Percentiles rank a stretch among this genome's conserved stretches.
Evolutionary conservation across 2,797 vertebrate genomes (phyloP).

Genomic region (Fistularia tabacaria): DNA sequence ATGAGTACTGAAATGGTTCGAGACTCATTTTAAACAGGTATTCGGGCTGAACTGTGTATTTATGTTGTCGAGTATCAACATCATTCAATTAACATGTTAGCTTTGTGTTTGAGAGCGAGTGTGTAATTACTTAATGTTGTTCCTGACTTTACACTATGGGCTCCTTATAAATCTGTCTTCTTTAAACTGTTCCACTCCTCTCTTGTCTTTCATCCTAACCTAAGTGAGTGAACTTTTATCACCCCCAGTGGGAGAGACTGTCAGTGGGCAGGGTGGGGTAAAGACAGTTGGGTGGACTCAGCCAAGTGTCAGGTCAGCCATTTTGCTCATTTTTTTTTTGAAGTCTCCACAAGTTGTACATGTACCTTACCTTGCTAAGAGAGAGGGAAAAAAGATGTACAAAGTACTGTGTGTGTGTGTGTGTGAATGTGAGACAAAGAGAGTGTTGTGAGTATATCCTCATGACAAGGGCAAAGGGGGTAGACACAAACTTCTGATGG

Average conservation of each 20-base stretch:
- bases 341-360: slow-evolving; percentile 33
- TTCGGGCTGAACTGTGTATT: no score
- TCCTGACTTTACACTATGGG: no score
- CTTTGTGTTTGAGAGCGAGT: no score
- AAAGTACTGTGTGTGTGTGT: not conserved
- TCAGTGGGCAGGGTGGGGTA: slow-evolving; percentile 27
- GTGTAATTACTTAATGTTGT: no score
- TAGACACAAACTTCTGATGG: slow-evolving; percentile 61
- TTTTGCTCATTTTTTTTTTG: slow-evolving; percentile 55
- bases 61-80: no score
- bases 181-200: slow-evolving; percentile 10
- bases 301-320: slow-evolving; percentile 35
- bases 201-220: slow-evolving; percentile 27
- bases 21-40: no score
- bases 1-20: no score
- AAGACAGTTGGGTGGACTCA: slow-evolving; percentile 11
- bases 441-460: slow-evolving; percentile 3
- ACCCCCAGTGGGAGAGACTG: slow-evolving; percentile 26
- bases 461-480: slow-evolving; percentile 41
- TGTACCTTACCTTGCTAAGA: slow-evolving; percentile 15
- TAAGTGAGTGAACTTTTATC: slow-evolving; percentile 25
- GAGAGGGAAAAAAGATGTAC: not conserved
- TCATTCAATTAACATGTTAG: no score
- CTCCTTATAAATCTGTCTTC: not conserved
- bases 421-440: slow-evolving; percentile 1